A percentile compares a stretch with the other conserved stretches of the same genome.
Evolutionary conservation across 2,113 vertebrate species (phyloP).

Genomic region (Oncorhynchus tshawytscha): DNA sequence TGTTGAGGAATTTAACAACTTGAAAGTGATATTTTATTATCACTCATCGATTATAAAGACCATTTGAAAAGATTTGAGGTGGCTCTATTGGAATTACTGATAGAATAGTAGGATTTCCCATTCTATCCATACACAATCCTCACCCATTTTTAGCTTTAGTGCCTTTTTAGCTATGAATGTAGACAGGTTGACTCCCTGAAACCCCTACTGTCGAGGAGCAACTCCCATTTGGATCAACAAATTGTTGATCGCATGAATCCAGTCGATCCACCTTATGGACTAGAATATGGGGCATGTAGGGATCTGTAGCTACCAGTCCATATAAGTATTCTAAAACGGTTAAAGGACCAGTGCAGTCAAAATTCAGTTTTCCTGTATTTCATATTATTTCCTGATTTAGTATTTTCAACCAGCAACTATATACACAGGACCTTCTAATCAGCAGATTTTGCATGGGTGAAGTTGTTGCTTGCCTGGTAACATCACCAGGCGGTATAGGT

Average conservation of each 20-base stretch:
- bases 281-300: background rate
- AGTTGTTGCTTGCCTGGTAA: too few relatives aligned
- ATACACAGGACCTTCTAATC: too few relatives aligned
- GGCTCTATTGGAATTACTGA: background rate
- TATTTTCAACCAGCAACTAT: too few relatives aligned
- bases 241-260: background rate
- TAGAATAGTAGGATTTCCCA: background rate
- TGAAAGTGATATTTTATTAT: background rate
- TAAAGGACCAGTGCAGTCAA: too few relatives aligned
- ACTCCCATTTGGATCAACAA: background rate
- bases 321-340: too few relatives aligned
- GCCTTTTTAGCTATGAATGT: background rate
- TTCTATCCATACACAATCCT: background rate
- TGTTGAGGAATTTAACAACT: background rate
- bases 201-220: background rate
- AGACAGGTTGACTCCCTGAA: background rate
- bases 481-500: too few relatives aligned
- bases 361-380: too few relatives aligned
- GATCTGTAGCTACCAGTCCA: too few relatives aligned
- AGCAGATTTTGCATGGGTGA: too few relatives aligned
- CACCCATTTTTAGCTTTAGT: background rate
- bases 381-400: too few relatives aligned
- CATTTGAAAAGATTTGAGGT: background rate
- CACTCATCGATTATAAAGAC: background rate
- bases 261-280: background rate